phyloP scores from a whole-genome alignment of 92 coral and sea anemone species.

The Paramuricea clavata region DNA sequence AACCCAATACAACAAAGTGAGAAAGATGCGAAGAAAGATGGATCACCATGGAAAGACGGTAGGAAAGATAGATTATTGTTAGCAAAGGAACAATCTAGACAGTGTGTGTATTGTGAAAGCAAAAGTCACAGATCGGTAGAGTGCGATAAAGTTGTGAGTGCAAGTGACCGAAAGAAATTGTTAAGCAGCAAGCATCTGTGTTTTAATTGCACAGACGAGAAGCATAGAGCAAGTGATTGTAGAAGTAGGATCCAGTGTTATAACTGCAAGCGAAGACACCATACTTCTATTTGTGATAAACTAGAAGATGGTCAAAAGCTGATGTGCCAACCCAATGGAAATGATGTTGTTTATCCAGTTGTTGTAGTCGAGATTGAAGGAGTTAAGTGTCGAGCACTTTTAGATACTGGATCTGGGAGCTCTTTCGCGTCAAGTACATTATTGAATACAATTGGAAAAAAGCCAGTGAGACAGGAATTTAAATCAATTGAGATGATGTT shows the following conservation, averaged over 20 bases:
- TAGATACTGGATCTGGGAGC: conserved; percentile 33
- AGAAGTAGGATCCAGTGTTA: background rate
- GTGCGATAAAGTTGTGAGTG: background rate
- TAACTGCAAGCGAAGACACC: background rate
- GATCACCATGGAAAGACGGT: background rate
- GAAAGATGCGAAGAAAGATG: background rate
- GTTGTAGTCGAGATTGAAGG: conserved; percentile 23
- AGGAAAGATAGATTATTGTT: background rate
- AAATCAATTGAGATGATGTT: conserved; percentile 20
- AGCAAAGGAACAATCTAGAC: background rate
- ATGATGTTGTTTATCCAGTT: conserved; percentile 30
- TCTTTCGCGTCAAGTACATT: conserved; percentile 10
- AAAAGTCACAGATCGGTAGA: background rate
- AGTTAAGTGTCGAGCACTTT: background rate
- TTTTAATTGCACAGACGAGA: conserved; percentile 4
- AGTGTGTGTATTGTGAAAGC: background rate
- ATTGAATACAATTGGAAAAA: background rate
- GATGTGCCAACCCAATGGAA: background rate
- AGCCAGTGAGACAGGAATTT: background rate
- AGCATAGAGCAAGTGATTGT: conserved; percentile 31
- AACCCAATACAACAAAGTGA: background rate
- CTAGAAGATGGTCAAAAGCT: background rate
- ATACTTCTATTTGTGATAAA: background rate
- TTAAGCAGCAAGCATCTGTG: conserved; percentile 18
- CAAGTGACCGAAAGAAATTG: background rate